Conservation (phyloP, 2,888 invertebrate species). For the Platycheirus albimanus region DNA sequence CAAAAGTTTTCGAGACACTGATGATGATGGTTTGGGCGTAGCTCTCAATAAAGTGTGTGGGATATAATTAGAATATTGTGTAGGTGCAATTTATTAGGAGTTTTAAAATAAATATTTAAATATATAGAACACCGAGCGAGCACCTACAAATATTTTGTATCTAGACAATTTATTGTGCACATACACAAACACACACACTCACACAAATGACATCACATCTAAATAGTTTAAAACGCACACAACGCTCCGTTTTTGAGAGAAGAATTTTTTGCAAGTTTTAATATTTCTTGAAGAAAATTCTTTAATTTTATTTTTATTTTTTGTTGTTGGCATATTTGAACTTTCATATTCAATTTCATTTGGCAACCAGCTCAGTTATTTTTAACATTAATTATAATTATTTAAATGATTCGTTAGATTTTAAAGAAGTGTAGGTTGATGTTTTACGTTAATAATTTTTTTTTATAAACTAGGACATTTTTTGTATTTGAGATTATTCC, state of each 20-base stretch:
- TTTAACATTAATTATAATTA: slow-evolving; percentile 9
- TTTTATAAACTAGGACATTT: no score
- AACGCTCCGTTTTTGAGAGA: slow-evolving; percentile 1
- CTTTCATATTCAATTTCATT: slow-evolving; percentile 36
- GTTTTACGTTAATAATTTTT: no score
- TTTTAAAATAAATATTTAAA: slow-evolving; percentile 43
- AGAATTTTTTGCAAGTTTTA: slow-evolving; percentile 53
- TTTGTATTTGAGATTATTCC: no score
- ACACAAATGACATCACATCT: slow-evolving; percentile 55
- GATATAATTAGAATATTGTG: slow-evolving; percentile 74
- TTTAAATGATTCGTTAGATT: no score
- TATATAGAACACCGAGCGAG: slow-evolving; percentile 37
- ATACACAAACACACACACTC: slow-evolving; percentile 23
- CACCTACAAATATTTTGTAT: slow-evolving; percentile 28
- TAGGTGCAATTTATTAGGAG: slow-evolving; percentile 72
- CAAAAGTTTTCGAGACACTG: slow-evolving; percentile 26
- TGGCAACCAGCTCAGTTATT: slow-evolving; percentile 23
- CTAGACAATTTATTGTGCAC: slow-evolving; percentile 18
- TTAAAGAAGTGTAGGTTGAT: no score
- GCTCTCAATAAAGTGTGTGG: slow-evolving; percentile 16
- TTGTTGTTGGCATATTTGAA: slow-evolving; percentile 15
- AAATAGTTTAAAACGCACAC: background rate
- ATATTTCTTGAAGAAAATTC: background rate
- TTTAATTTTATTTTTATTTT: background rate
- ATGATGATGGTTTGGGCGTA: slow-evolving; percentile 30